phyloP scores from a whole-genome alignment of 2,888 invertebrate species.

The Drosophila kambysellisi region DNA sequence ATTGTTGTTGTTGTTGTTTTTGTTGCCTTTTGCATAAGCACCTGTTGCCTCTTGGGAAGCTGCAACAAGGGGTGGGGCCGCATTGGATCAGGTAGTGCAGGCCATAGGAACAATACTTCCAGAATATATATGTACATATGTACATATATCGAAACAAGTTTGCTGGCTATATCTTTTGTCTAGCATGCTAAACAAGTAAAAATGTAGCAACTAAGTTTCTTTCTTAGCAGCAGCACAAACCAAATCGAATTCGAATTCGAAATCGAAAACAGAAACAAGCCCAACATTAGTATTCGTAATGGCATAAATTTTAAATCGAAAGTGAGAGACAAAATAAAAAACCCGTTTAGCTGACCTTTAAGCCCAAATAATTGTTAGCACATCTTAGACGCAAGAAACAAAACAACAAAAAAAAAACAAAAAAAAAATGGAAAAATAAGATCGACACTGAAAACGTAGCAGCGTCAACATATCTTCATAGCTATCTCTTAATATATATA shows the following conservation, averaged over 20 bases:
- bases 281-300: constrained; percentile 48
- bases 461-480: constrained; percentile 19
- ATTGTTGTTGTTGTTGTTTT: too few species aligned
- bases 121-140: constrained; percentile 12
- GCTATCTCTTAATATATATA: constrained; percentile 17
- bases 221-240: neutral
- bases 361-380: constrained; percentile 74
- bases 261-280: constrained; percentile 13
- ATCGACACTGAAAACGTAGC: constrained; percentile 15
- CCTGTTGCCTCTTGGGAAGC: constrained; percentile 54
- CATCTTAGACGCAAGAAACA: constrained; percentile 48
- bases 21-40: constrained; percentile 61
- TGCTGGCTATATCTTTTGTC: constrained; percentile 60
- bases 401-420: constrained; percentile 14
- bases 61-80: constrained; percentile 6
- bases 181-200: constrained; percentile 27
- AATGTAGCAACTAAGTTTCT: neutral
- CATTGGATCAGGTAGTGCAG: neutral
- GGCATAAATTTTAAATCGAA: constrained; percentile 68
- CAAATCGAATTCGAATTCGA: constrained; percentile 1
- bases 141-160: constrained; percentile 52
- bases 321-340: constrained; percentile 51
- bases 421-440: constrained; percentile 18
- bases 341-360: constrained; percentile 74
- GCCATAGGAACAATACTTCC: constrained; percentile 13